phyloP scores from a whole-genome alignment of 2,888 invertebrate genomes.

The Machimus rusticus region DNA sequence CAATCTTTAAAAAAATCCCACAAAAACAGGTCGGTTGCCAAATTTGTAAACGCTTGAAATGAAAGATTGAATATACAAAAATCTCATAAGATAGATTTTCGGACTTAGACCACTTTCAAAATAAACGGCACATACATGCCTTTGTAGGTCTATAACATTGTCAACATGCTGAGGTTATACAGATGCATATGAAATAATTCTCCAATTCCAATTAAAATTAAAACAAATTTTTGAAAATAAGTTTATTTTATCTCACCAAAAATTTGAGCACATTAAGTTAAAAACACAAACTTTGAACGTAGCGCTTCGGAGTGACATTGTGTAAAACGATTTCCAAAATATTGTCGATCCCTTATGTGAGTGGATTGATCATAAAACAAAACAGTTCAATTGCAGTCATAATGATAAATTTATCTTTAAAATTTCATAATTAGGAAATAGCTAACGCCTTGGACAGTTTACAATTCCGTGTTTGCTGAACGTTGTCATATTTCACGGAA shows the following conservation, averaged over 20 bases:
- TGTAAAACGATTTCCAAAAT: background rate
- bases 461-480: background rate
- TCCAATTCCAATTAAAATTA: background rate
- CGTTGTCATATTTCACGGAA: background rate
- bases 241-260: background rate
- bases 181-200: background rate
- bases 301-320: background rate
- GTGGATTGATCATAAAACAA: background rate
- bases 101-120: no score
- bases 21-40: no score
- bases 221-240: background rate
- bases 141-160: no score
- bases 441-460: background rate
- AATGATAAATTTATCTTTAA: background rate
- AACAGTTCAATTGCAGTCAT: background rate
- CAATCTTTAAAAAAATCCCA: no score
- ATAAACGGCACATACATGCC: no score
- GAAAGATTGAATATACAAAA: no score
- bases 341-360: background rate
- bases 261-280: slow-evolving; percentile 8
- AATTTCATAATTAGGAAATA: background rate
- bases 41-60: no score
- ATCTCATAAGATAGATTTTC: no score
- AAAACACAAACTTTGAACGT: background rate
- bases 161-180: no score